phyloP scores from a whole-genome alignment of 2,888 invertebrate genomes.

The Eudasyphora cyanicolor region DNA sequence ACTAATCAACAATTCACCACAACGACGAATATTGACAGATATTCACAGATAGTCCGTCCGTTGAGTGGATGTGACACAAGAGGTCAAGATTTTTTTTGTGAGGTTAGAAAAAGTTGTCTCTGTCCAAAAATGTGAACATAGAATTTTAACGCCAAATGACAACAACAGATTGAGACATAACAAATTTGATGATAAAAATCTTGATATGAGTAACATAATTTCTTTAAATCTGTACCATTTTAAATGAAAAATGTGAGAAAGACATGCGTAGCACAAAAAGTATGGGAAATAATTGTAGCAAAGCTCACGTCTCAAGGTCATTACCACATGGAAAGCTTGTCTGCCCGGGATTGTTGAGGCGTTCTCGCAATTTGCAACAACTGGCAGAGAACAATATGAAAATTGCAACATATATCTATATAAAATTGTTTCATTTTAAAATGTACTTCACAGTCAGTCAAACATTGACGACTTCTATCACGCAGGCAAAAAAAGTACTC shows the following conservation, averaged over 20 bases:
- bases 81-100: constrained; percentile 47
- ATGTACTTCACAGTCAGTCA: constrained; percentile 36
- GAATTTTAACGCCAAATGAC: too few species aligned
- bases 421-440: constrained; percentile 33
- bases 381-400: neutral
- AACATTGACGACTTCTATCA: constrained; percentile 43
- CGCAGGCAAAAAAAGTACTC: constrained; percentile 3
- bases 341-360: constrained; percentile 5
- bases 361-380: neutral
- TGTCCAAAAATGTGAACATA: constrained; percentile 15
- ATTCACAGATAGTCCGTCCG: neutral
- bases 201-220: neutral
- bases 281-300: neutral
- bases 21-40: neutral
- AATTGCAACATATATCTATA: constrained; percentile 23
- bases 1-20: too few species aligned
- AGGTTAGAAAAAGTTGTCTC: constrained; percentile 18
- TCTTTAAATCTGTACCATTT: neutral
- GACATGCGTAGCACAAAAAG: neutral
- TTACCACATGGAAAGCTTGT: constrained; percentile 55
- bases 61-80: constrained; percentile 43
- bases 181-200: neutral
- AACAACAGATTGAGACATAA: neutral
- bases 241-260: neutral
- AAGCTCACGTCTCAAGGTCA: constrained; percentile 61